Evolutionary conservation across 2,888 invertebrate species (phyloP).

Genomic region (Ophion ellenae): DNA sequence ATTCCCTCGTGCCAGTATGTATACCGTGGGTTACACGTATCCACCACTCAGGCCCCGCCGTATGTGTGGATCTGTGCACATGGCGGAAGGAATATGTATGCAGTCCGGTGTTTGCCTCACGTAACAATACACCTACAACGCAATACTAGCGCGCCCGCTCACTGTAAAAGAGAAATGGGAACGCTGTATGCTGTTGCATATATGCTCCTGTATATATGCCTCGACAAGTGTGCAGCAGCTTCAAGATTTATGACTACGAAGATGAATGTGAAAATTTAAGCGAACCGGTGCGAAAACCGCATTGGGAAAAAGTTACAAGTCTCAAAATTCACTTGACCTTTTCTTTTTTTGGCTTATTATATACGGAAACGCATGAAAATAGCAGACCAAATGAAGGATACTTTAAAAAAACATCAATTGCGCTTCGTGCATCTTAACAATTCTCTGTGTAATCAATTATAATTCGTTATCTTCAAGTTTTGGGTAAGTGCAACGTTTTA

Average conservation of each 20-base stretch:
- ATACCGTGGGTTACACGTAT: conserved; percentile 3
- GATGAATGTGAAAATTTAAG: conserved; percentile 6
- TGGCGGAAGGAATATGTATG: background rate
- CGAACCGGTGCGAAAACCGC: background rate
- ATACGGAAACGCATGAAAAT: too few species aligned
- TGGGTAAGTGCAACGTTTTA: too few species aligned
- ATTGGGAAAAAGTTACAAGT: background rate
- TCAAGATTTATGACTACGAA: conserved; percentile 36
- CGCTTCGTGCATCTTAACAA: too few species aligned
- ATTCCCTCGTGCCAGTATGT: conserved; percentile 32
- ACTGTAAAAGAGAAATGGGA: conserved; percentile 5
- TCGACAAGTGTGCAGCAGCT: conserved; percentile 1
- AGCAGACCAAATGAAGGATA: too few species aligned
- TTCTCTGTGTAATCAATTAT: too few species aligned
- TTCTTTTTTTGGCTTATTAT: background rate
- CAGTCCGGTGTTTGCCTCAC: background rate
- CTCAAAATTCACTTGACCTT: background rate
- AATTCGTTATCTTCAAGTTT: too few species aligned
- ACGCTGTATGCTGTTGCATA: conserved; percentile 1
- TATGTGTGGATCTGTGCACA: background rate
- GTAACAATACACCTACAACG: conserved; percentile 36
- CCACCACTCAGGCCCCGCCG: background rate
- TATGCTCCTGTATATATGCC: background rate
- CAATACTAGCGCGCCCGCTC: background rate
- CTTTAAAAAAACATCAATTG: too few species aligned